These are phyloP conservation scores for Uria aalge DNA, from an alignment of 2,113 vertebrate species.

Conservation along the genomic window DNA sequence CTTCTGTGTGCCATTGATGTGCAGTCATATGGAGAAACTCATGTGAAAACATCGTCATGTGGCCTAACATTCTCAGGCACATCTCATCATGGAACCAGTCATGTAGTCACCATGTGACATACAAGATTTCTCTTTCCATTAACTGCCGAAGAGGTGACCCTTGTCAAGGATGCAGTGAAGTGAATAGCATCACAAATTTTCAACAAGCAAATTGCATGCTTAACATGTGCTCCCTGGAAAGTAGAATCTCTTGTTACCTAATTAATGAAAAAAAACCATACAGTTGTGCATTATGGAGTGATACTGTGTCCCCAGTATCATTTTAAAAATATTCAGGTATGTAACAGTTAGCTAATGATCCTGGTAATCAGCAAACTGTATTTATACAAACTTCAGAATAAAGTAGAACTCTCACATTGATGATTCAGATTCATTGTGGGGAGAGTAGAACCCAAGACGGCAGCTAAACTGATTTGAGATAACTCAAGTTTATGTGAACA, in stretches of 20 bases:
- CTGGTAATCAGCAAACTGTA: neutral
- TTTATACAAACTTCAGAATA: neutral
- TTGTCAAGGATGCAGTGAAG: neutral
- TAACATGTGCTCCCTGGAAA: neutral
- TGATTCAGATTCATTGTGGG: neutral
- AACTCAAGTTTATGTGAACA: neutral
- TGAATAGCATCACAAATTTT: neutral
- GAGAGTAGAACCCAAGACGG: neutral
- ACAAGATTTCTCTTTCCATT: neutral
- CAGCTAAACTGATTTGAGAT: neutral
- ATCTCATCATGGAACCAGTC: neutral
- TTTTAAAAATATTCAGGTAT: neutral
- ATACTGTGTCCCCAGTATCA: neutral
- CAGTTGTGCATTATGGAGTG: neutral
- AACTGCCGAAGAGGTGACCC: neutral
- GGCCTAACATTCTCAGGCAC: fast-evolving
- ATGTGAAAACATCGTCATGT: neutral
- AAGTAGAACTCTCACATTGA: neutral
- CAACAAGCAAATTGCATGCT: neutral
- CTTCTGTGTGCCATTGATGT: neutral
- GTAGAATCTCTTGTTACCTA: neutral
- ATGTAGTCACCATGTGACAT: fast-evolving
- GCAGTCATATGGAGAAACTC: neutral
- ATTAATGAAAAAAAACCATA: neutral
- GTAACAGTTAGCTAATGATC: neutral